Evolutionary conservation across 2,888 invertebrate species (phyloP), one percentile per base, ranked within the genome.

Genomic region (Andrena chrysosceles): DNA sequence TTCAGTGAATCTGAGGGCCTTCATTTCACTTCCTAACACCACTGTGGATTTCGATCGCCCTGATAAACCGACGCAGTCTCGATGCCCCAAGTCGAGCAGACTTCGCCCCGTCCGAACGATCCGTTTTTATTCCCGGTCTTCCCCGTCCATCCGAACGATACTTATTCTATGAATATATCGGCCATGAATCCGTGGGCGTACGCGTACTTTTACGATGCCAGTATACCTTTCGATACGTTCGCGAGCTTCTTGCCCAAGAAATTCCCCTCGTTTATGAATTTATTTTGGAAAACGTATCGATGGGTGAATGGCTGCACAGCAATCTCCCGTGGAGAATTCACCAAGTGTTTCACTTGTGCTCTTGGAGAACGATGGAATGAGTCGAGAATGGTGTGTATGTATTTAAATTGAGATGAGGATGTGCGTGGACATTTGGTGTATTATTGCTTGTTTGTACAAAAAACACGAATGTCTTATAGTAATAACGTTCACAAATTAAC

Each of bases 111-210:
- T 16, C 31, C 26, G 23, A 4, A 3, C 54, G 35, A 81, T 79
- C 48, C 80, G 63, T 79, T 67, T 81, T 67, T 81, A 63, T 79
- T 62, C 33, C 23, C 8, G 4, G 20, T 59, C 62, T n/a, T 16
- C 10, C 4, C 20, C 6, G 5, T 16, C 54, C 0, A 16, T 26
- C 8, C n/a, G 31, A 67, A 56, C 68, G 35, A 63, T 77, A 69
- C 63, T 74, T 63, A 35, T 48, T 29, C 54, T 23, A 16, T 33
- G 33, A 59, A 20, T 66, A 35, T 20, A 10, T 49, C 68, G 48
- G 33, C 63, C 78, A 35, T 31, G 77, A 64, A 77, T 71, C 33
- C 71, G 10, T 29, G 16, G 8, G n/a, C 48, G 48, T 20, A 33
- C 33, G 31, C 33, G 67, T 56, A 26, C 56, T 26, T 69, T 60